Base-by-base conservation (phyloP, 2,888 invertebrate genomes). In the Neoascia interrupta region DNA sequence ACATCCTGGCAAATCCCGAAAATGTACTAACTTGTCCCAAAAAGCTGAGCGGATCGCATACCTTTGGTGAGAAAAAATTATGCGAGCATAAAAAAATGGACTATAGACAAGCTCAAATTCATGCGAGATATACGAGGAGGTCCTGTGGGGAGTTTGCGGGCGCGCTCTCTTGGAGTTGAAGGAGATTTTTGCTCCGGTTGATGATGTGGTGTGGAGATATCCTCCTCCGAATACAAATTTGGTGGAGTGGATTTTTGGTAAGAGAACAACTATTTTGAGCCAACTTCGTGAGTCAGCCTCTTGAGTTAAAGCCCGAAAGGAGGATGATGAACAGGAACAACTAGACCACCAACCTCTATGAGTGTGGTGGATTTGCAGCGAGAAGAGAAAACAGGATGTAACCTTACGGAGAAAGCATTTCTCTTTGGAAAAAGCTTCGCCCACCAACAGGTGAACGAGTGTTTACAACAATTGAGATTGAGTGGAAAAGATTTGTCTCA, bases 1-100 rank as follows among this genome's bases (percentile, higher is more conserved):
- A 87, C 87, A 87, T 87, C 87, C 87, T 87, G 87, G 86, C 87
- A 85, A 87, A 87, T 86, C 87, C 87, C 87, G 87, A 87, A 87
- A 87, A 87, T 86, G 86, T 87, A 87, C 87, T 87, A 87, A 87
- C 86, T 85, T 87, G 86, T 86, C 86, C 86, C 85, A 87, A 87
- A 87, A 87, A 79, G 79, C 73, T 68, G 79, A 73, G 73, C 79
- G 79, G 68, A 68, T 79, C 26, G 79, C 51, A 73, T 73, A 79
- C 79, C 79, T 79, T 73, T 61, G 66, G 66, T 79, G 79, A 79
- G 79, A 79, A 79, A 73, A 79, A 73, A 79, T 64, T 60, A 47
- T 51, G 28, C 51, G 60, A 43, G 61, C 31, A n/a, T 43, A 45
- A 10, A 37, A 47, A 53, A 64, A 47, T 19, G 21, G 31, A 15